A percentile compares a stretch with the other conserved stretches of the same genome.
These are phyloP conservation scores for Papilio polyxenes DNA, from an alignment of 1,140 invertebrate species.

Conservation along the genomic window DNA sequence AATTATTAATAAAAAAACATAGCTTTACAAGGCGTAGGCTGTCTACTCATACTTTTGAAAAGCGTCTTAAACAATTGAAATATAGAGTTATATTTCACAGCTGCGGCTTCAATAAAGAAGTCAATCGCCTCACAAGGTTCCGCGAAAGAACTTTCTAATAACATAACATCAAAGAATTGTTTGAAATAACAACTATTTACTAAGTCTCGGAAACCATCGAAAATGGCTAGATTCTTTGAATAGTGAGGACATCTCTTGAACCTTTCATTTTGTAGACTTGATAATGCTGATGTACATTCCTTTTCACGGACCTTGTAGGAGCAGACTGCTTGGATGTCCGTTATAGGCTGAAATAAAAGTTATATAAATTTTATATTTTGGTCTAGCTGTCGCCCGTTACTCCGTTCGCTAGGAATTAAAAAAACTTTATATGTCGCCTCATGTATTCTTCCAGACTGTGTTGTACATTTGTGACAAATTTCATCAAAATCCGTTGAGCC, in stretches of 20 bases:
- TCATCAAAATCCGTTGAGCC: no score
- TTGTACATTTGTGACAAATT: no score
- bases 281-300: neutral
- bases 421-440: no score
- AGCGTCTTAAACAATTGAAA: neutral
- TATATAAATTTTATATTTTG: neutral
- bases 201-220: neutral
- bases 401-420: no score
- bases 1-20: neutral
- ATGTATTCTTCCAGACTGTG: no score
- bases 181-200: neutral
- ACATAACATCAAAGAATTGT: neutral
- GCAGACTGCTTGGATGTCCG: neutral
- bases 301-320: neutral
- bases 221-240: neutral
- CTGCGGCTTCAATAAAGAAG: neutral
- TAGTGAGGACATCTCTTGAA: neutral
- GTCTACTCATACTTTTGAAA: neutral
- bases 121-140: constrained; percentile 9
- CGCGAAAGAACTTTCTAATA: neutral
- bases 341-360: neutral
- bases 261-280: neutral
- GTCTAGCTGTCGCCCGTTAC: no score
- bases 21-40: neutral
- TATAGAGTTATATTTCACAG: neutral